phyloP scores from a whole-genome alignment of 2,888 invertebrate genomes.

The Elmis aenea region DNA sequence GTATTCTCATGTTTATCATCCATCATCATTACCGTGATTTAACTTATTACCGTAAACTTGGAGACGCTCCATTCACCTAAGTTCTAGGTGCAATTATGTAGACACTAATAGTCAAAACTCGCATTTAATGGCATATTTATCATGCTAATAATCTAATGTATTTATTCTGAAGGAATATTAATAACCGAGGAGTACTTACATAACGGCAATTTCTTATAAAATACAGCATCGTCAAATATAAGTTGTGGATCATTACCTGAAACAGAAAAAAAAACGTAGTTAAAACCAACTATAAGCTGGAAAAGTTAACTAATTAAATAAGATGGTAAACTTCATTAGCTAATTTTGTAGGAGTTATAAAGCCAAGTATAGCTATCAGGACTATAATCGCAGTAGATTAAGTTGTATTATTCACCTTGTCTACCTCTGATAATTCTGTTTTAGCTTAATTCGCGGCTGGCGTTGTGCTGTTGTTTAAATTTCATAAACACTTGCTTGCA shows the following conservation, averaged over 20 bases:
- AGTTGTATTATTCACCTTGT: slow-evolving; percentile 35
- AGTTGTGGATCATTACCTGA: too few species aligned
- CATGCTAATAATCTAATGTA: slow-evolving; percentile 31
- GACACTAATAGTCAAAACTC: slow-evolving; percentile 35
- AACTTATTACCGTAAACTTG: slow-evolving; percentile 31
- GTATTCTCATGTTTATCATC: slow-evolving; percentile 30
- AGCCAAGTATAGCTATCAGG: too few species aligned
- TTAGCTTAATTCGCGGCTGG: slow-evolving; percentile 24
- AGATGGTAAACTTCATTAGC: too few species aligned
- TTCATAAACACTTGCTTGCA: slow-evolving; percentile 27
- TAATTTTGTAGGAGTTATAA: too few species aligned
- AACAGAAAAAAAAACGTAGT: too few species aligned
- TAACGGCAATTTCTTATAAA: too few species aligned
- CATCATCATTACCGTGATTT: slow-evolving; percentile 40
- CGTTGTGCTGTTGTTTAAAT: slow-evolving; percentile 25
- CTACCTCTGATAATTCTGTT: slow-evolving; percentile 34
- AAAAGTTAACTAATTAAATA: too few species aligned
- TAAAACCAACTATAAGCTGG: too few species aligned
- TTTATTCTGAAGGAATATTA: slow-evolving; percentile 17
- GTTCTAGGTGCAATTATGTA: slow-evolving; percentile 37
- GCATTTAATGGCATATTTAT: slow-evolving; percentile 35
- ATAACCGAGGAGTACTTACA: slow-evolving; percentile 15
- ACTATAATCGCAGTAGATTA: slow-evolving; percentile 33
- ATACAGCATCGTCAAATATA: too few species aligned
- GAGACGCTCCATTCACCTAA: slow-evolving; percentile 33